Evolutionary conservation across 2,113 vertebrate species (phyloP), one percentile per base, ranked within the genome.

Genomic region (Sceloporus tristichus): DNA sequence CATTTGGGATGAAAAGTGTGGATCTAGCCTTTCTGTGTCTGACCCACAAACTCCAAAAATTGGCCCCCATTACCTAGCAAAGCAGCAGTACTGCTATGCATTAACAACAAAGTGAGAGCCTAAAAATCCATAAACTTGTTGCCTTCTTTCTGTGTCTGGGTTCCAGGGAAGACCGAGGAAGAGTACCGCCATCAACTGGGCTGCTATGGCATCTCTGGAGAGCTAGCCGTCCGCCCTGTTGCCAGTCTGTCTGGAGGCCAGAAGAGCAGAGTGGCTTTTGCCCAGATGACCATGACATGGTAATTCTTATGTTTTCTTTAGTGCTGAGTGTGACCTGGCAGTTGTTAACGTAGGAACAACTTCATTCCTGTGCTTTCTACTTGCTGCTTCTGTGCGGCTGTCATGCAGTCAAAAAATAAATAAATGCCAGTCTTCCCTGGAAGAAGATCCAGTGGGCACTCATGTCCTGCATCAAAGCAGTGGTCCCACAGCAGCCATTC

Each of bases 221-320:
- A 99, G 87, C 96, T 99, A 81, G 97, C 99, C 0, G 96, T 97
- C 18, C 97, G 99, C n/a, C 98, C 99, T 0, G 98, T 99, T 59
- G 98, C 98, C 87, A 99, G 98, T 92, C 96, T 99, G 83, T 99
- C 99, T 0, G 99, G 99, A 27, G 99, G 99, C 1, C 99, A 99
- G 97, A 99, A 99, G 96, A 99, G 99, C 85, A 96, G 99, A 0
- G 99, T 99, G 87, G 99, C 99, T 82, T 99, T 99, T 86, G 99
- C 99, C 48, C 99, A 99, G 97, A 99, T 99, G 99, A 99, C 99
- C 0, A 99, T 99, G 98, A 96, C 98, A 66, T 97, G 98, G 99
- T 99, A 96, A 97, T 92, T 81, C 25, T 38, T 6, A 8, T 40
- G 19, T 18, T 79, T 70, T 19, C 73, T 85, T 85, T 42, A 25